These are phyloP conservation scores for Mythimna albipuncta DNA, from an alignment of 2,888 invertebrate species.

Conservation along the genomic window DNA sequence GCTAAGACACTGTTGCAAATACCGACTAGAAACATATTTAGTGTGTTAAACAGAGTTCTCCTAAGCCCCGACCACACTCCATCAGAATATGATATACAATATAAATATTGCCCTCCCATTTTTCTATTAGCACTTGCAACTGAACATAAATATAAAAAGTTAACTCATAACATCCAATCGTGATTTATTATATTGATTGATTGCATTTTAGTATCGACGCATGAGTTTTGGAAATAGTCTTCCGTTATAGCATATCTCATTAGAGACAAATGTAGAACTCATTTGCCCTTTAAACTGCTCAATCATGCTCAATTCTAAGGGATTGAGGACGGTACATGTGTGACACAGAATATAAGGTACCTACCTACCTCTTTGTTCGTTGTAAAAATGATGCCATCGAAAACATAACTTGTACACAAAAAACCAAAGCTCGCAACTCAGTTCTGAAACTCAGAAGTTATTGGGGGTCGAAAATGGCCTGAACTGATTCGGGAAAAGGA, in stretches of 20 bases:
- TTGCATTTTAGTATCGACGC: conserved; percentile 18
- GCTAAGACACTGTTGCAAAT: no score
- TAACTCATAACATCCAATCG: conserved; percentile 3
- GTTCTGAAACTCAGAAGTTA: no score
- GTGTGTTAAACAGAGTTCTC: no score
- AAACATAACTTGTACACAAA: no score
- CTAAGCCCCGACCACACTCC: no score
- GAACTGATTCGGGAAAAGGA: no score
- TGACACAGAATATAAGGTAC: conserved; percentile 26
- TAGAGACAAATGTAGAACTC: conserved; percentile 57
- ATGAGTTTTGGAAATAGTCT: conserved; percentile 27
- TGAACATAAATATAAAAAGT: conserved; percentile 8
- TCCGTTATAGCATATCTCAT: conserved; percentile 49
- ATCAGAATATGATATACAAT: no score
- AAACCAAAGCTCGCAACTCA: no score
- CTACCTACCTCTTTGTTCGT: not conserved
- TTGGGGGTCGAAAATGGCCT: no score
- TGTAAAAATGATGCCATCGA: no score
- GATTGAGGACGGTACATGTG: conserved; percentile 33
- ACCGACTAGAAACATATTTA: no score
- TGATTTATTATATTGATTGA: conserved; percentile 24
- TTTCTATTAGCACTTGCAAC: not conserved
- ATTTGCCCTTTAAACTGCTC: conserved; percentile 63
- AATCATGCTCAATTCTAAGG: conserved; percentile 51
- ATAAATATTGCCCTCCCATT: not conserved